These are phyloP conservation scores for Lepidostoma basale DNA, from an alignment of 1,140 invertebrate genomes.

Conservation along the genomic window DNA sequence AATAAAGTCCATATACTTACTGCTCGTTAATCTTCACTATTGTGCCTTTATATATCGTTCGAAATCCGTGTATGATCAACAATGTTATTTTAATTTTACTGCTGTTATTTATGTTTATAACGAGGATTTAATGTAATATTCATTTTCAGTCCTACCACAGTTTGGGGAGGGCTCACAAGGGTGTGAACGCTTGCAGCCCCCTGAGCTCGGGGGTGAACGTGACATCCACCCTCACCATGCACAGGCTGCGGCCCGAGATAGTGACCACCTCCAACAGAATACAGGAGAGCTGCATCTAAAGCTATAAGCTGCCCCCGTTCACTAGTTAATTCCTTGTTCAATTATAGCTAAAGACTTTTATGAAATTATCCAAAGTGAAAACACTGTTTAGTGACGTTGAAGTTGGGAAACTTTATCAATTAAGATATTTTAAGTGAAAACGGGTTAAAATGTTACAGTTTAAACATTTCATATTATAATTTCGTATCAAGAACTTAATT, in stretches of 20 bases:
- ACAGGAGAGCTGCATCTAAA: conserved; percentile 87
- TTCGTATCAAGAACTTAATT: no score
- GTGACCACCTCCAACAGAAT: conserved; percentile 82
- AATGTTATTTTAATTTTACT: no score
- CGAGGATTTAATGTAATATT: conserved; percentile 12
- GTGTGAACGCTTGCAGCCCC: conserved; percentile 60
- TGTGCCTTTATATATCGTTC: no score
- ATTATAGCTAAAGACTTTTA: conserved; percentile 30
- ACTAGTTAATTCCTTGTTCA: conserved; percentile 41
- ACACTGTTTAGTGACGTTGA: neutral
- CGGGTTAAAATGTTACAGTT: no score
- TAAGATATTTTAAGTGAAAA: no score
- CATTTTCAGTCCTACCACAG: conserved; percentile 69
- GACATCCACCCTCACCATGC: conserved; percentile 66
- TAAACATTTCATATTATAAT: no score
- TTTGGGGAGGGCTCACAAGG: conserved; percentile 67
- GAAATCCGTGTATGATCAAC: no score
- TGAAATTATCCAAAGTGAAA: conserved; percentile 24
- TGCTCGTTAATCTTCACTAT: no score
- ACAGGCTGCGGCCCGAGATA: conserved; percentile 73
- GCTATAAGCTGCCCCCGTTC: neutral
- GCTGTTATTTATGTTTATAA: neutral
- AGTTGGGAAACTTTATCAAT: neutral
- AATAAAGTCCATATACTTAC: no score
- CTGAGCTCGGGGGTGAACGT: conserved; percentile 58